Evolutionary conservation across 1,140 invertebrate species (phyloP), one percentile per base, ranked within the genome.

Genomic region (Penaeus chinensis): DNA sequence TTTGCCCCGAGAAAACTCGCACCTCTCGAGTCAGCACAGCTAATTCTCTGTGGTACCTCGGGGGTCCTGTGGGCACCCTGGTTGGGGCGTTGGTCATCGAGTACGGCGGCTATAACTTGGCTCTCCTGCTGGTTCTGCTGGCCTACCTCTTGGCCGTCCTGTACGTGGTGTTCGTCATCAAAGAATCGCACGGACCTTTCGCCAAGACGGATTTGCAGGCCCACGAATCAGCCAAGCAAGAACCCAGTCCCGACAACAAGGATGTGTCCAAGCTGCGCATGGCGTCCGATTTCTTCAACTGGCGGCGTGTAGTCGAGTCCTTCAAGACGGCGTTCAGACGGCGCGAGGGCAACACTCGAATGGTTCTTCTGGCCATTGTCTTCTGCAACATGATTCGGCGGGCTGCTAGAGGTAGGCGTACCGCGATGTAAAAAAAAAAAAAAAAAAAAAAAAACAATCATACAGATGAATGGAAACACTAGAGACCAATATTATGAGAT

Each of bases 301-400:
- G 88, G 88, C 80, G 62, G 20, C 71, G 88, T 27, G 88, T 86
- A 0, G 78, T 86, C 13, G 88, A 89, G 77, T 89, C 88, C 63
- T 89, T 89, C 84, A 85, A 89, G 66, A 89, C 88, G n/a, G 84
- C 85, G 42, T 89, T 89, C 69, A 89, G 69, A 71, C 74, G 66
- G 42, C 37, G 88, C 2, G 80, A 84, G 47, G 88, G 88, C 10
- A 86, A 89, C 84, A 47, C 84, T 22, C 16, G 88, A 27, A 61
- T 71, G 11, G 24, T 89, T 4, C 79, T 89, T 0, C 10, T 89
- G 22, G 77, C 66, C 20, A 76, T 86, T 4, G 69, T 89, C 79
- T 24, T 85, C 20, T 37, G 69, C n/a, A 89, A 89, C 69, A 86
- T 86, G 80, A 63, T 86, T 0, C 66, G 88, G 22, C 80, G 88